Base-by-base conservation (phyloP, 2,113 vertebrate genomes). In the Prunella fulvescens region DNA sequence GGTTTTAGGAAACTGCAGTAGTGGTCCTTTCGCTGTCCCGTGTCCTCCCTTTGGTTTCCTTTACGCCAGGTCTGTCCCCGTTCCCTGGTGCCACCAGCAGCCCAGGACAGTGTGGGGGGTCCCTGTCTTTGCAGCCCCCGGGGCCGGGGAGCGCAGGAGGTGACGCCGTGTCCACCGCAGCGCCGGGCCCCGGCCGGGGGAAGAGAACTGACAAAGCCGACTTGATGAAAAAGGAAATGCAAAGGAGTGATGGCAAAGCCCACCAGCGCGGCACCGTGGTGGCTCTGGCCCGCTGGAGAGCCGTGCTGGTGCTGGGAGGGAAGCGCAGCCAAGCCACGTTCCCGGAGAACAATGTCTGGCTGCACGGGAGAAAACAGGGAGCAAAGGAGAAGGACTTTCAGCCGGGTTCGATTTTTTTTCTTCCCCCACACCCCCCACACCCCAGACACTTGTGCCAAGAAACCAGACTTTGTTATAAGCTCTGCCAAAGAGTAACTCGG, bases 401-500 rank as follows among this genome's bases (percentile, higher is more conserved):
- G 37, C 85, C n/a, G 81, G 93, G 90, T 91, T 95, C 26, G 61
- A 39, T 23, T 73, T 86, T 83, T 15, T 14, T 23, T 13, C 7
- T 12, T 17, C 31, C 29, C 19, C 12, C 19, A 25, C 11, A 35
- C 39, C 23, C 31, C 37, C 40, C 45, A 45, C 26, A 17, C 61
- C 70, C 65, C 82, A 87, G 86, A 97, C 91, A 91, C 81, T 96
- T 20, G 92, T 96, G 95, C 95, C 94, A 93, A 97, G 95, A 94
- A 94, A 87, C 97, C 97, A 97, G 94, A 98, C 94, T 97, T 96
- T 96, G 89, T 98, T 97, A 89, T 90, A 91, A 98, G 98, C 97
- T 98, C 98, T 97, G 98, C 98, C 98, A 98, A 98, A 98, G 98
- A 98, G 96, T 90, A 95, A 95, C 96, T 96, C 64, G 44, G 95